Evolutionary conservation across 2,113 vertebrate genomes (phyloP), one percentile per base, ranked within the genome.

Genomic region (Gobio gobio): DNA sequence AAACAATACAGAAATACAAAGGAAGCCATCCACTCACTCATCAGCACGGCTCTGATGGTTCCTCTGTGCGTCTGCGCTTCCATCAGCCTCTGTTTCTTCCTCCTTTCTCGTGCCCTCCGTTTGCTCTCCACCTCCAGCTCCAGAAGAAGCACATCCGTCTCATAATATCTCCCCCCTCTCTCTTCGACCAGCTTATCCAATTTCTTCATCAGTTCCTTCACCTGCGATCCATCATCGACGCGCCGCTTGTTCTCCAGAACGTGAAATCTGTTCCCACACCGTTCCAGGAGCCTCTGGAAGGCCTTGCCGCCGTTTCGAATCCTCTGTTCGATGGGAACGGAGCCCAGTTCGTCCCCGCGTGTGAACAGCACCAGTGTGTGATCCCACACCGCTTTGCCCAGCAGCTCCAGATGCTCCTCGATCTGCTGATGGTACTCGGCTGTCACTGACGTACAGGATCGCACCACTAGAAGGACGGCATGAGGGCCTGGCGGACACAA

Each of bases 71-170:
- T 84, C 90, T 93, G 92, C 1, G 64, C 88, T 87, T 95, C 94
- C 91, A 94, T 93, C 86, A 93, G 90, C 84, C 94, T 92, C 89
- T 95, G 94, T 20, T 91, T 95, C 92, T 92, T 94, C 87, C 94
- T 93, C 87, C 93, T 90, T 85, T 94, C 94, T 74, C 92, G 91
- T 14, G 91, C 92, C 83, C 93, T 92, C 78, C 93, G 89, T 90
- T 86, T 90, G 59, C 89, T 77, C 9, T 94, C 94, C 1, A 80
- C 90, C 18, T 94, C 93, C 89, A 94, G 85, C 7, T 87, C 91
- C 73, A 68, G 22, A 79, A 92, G 36, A 0, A 89, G 64, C 0
- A 82, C 26, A 0, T 91, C 91, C 47, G 88, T 85, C 85, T 89
- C 90, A 61, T 93, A 83, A 59, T 91, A 82, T 43, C 59, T 72